These are phyloP conservation scores for Agrochola lota DNA, from an alignment of 2,888 invertebrate genomes.

Conservation along the genomic window DNA sequence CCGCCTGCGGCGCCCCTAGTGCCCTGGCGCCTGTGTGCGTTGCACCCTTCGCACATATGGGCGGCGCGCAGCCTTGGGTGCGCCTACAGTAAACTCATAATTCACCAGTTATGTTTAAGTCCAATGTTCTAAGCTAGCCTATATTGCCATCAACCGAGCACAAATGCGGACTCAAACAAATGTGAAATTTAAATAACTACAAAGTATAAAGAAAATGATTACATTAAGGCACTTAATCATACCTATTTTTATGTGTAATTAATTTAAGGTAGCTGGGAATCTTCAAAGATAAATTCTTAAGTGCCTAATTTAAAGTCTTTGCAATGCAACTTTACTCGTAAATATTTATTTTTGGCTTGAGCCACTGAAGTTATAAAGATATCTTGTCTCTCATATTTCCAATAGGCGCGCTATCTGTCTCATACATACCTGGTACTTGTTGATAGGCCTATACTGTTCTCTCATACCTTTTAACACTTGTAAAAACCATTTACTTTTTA, in stretches of 20 bases:
- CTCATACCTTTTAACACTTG: no score
- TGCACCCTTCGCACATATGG: no score
- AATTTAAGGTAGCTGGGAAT: not conserved
- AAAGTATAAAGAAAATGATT: not conserved
- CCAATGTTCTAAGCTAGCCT: no score
- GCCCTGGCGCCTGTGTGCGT: no score
- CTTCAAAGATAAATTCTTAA: not conserved
- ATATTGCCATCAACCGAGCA: not conserved
- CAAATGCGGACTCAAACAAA: not conserved
- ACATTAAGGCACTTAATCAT: no score
- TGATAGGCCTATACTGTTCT: no score
- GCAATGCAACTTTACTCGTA: not conserved
- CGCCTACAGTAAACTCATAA: not conserved
- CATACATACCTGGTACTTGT: not conserved
- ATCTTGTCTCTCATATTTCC: not conserved
- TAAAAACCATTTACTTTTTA: no score
- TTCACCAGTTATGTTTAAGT: not conserved
- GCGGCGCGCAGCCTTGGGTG: no score
- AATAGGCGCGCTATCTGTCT: not conserved
- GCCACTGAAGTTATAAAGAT: not conserved
- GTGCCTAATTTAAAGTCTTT: slow-evolving; percentile 7
- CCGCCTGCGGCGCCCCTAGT: no score
- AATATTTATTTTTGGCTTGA: no score
- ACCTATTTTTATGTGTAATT: not conserved
- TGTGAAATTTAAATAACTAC: not conserved